phyloP scores from a whole-genome alignment of 2,888 invertebrate species.

The Orchesella flavescens region DNA sequence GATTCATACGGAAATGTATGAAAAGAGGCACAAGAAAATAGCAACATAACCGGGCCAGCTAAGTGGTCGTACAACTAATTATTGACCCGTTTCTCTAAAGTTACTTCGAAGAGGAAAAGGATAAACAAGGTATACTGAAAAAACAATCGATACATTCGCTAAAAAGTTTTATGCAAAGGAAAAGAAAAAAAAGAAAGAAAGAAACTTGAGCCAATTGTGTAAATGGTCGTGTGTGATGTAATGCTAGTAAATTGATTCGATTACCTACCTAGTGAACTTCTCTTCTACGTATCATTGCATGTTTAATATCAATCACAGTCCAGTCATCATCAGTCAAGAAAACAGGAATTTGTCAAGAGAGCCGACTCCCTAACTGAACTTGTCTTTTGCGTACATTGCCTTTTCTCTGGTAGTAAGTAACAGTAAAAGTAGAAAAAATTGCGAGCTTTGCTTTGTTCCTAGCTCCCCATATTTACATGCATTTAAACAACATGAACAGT shows the following conservation, averaged over 20 bases:
- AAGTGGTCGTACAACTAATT: conserved; percentile 48
- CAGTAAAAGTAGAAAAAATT: conserved; percentile 57
- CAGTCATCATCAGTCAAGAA: conserved; percentile 55
- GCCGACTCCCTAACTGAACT: conserved; percentile 51
- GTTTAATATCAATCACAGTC: conserved; percentile 57
- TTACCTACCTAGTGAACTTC: conserved; percentile 37
- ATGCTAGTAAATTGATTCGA: not conserved
- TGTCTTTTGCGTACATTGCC: conserved; percentile 55
- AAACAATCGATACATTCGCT: conserved; percentile 16
- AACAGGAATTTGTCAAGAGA: conserved; percentile 61
- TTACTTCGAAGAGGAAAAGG: not conserved
- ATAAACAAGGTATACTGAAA: conserved; percentile 6
- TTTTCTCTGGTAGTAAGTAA: conserved; percentile 45
- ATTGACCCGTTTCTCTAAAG: conserved; percentile 13
- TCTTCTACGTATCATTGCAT: conserved; percentile 19
- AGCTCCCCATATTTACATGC: too few species aligned
- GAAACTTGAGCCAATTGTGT: not conserved
- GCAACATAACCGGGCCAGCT: conserved; percentile 27
- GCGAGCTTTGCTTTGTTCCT: not conserved
- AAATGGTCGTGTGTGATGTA: not conserved
- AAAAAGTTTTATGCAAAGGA: not conserved
- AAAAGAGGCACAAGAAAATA: conserved; percentile 20
- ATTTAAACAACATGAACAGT: too few species aligned
- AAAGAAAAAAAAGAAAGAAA: conserved; percentile 15
- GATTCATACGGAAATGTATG: not conserved